Evolutionary conservation across 2,888 invertebrate genomes (phyloP), one percentile per base, ranked within the genome.

Genomic region (Augochlorella aurata): DNA sequence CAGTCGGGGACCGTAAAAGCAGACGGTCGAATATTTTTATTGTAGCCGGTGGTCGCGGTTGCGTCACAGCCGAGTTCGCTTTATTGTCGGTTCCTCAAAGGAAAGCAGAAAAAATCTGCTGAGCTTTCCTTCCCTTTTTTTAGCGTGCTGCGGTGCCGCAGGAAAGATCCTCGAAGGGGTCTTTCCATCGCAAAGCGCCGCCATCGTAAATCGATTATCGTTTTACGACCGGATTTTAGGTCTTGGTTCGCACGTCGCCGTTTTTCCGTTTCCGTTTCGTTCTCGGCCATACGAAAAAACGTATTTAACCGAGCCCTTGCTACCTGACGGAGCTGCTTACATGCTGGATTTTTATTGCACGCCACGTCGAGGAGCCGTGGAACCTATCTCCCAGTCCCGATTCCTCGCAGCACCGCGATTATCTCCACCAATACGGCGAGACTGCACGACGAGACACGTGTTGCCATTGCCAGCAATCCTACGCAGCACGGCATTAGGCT

Each of bases 171-270:
- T 65, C 63, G 49, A 16, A 73, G 74, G 69, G 49, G 21, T n/a
- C 21, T 44, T 45, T 38, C 21, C 12, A 69, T 75, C 58, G 85
- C 75, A 87, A 84, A 85, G 83, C 78, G 81, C 89, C 90, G 89
- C 87, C 74, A 63, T 87, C 87, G 85, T 92, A 92, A 91, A 92
- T 91, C 90, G 91, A 92, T 92, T 89, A 92, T 92, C 82, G 89
- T 88, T 92, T 92, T 92, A 92, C 83, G 84, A 83, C 83, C 44
- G 83, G 81, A 79, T 72, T 73, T 77, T 63, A 49, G 63, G 44
- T 72, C 69, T 66, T 50, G 72, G 80, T 82, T 85, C 78, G 80
- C 86, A 79, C 82, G 74, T 78, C 24, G 18, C 52, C 61, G 70
- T 50, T 61, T 76, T 63, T 21, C 21, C 45, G 44, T 63, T 63